These are phyloP conservation scores for Holotrichia oblita DNA, from an alignment of 1,140 invertebrate species.

Conservation along the genomic window DNA sequence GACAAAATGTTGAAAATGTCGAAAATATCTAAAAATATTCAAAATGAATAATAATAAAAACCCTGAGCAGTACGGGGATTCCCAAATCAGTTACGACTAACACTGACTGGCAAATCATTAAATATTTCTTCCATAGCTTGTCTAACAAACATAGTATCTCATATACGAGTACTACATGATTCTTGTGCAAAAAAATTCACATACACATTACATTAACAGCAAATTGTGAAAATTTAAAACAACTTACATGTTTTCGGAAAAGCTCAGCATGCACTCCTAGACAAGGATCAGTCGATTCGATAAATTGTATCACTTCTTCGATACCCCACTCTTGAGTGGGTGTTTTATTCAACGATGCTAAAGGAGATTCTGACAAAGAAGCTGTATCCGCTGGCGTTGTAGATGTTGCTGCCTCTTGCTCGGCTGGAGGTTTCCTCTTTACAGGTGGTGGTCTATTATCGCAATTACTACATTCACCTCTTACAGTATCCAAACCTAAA, in stretches of 20 bases:
- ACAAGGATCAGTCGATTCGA: conserved; percentile 82
- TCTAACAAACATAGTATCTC: too few species aligned
- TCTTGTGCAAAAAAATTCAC: too few species aligned
- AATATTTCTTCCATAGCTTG: too few species aligned
- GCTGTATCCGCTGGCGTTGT: conserved; percentile 61
- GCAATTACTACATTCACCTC: conserved; percentile 52
- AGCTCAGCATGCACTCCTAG: conserved; percentile 88
- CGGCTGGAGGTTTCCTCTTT: conserved; percentile 57
- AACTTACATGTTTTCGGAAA: conserved; percentile 92
- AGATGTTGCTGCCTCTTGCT: conserved; percentile 72
- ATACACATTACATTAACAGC: too few species aligned
- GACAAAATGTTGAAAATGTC: too few species aligned
- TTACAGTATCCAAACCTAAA: conserved; percentile 49
- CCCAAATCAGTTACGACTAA: too few species aligned
- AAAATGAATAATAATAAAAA: too few species aligned
- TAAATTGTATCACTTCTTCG: conserved; percentile 93
- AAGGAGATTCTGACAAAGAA: conserved; percentile 61
- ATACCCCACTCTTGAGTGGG: conserved; percentile 91
- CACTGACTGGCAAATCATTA: too few species aligned
- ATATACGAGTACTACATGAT: too few species aligned
- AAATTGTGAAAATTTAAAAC: too few species aligned
- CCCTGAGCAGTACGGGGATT: too few species aligned
- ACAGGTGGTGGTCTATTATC: conserved; percentile 52
- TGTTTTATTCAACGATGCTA: conserved; percentile 58
- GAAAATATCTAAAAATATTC: too few species aligned